Base-by-base conservation (phyloP, 2,113 vertebrate species). In the Pteruthius melanotis region DNA sequence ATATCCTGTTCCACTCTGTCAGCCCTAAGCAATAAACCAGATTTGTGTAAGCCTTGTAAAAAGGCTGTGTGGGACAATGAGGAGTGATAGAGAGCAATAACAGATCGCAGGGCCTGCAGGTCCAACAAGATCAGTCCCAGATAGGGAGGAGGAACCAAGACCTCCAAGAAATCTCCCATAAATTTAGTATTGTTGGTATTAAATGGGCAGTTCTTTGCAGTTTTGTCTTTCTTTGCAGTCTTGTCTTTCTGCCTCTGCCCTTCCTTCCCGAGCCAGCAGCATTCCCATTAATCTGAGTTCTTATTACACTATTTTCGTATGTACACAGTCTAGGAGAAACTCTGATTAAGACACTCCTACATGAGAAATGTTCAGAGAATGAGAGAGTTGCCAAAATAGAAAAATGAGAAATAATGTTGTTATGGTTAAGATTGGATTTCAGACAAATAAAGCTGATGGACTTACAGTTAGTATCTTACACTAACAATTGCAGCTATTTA, bases 141-240 rank as follows among this genome's bases (percentile, higher is more conserved):
- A 11, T 13, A 56, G 21, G 22, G 18, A 44, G 21, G 11, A 57
- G 37, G 47, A 60, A 40, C 24, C 21, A 59, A 42, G 21, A 24
- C 22, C 33, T 75, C 52, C n/a, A 30, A 49, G 42, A 53, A 57
- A 23, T 70, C 44, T 42, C 40, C 37, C 33, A 4, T 61, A 7
- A 26, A 31, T 87, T 57, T 68, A 17, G 3, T 63, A 2, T 57
- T 57, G 18, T 40, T 60, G 39, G 4, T 42, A 17, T 49, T 70
- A n/a, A 10, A 45, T 15, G n/a, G 24, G 27, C 0, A 0, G 4
- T 75, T 91, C 13, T 63, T 57, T 18, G 33, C 42, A 52, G 7
- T 31, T 91, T 60, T 49, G 27, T 76, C n/a, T 78, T 91, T 65
- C 45, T 79, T 57, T 18, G 33, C 42, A 52, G 7, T 31, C 89